phyloP scores from a whole-genome alignment of 2,797 vertebrate genomes.

The Peromyscus aztecus region DNA sequence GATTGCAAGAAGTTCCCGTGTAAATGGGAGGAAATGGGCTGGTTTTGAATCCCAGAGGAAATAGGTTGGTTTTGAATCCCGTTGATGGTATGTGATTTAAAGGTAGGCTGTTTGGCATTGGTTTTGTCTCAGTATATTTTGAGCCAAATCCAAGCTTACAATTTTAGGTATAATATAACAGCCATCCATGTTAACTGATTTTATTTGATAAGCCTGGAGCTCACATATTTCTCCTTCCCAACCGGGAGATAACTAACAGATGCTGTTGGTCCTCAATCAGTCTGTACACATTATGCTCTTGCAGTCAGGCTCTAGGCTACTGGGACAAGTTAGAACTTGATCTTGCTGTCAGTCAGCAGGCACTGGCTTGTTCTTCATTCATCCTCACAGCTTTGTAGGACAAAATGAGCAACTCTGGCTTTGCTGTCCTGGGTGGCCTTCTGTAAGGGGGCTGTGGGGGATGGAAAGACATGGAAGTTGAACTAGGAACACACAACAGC shows the following conservation, averaged over 20 bases:
- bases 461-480: neutral
- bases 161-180: conserved; percentile 26
- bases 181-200: neutral
- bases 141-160: neutral
- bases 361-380: neutral
- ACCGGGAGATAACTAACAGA: neutral
- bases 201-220: conserved; percentile 21
- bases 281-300: neutral
- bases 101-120: neutral
- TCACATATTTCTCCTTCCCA: neutral
- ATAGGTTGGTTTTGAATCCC: neutral
- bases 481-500: neutral
- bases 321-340: neutral
- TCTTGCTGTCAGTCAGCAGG: neutral
- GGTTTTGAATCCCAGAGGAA: neutral
- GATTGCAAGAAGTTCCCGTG: neutral
- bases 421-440: neutral
- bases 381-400: neutral
- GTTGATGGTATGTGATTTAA: conserved; percentile 52
- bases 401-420: neutral
- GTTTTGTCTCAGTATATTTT: neutral
- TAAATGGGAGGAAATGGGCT: neutral
- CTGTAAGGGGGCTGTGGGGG: too few relatives aligned
- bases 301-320: neutral
- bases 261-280: neutral